Evolutionary conservation across 2,113 vertebrate genomes (phyloP), one percentile per base, ranked within the genome.

Genomic region (Sialia sialis): DNA sequence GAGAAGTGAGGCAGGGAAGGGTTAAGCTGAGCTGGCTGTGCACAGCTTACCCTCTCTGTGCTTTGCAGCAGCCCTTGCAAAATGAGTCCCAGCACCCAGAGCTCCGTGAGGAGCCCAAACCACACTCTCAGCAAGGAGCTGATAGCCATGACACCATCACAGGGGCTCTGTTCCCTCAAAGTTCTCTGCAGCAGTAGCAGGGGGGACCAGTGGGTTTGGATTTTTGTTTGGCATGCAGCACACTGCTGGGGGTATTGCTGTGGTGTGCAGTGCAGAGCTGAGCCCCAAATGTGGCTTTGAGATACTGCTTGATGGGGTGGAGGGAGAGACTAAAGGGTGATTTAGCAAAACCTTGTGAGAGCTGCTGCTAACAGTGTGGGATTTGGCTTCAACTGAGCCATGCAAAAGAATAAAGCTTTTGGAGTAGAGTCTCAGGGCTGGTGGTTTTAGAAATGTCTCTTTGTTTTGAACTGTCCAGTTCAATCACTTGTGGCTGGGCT

Each of bases 111-210:
- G 68, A 23, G 73, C 7, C 39, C 88, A 26, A 9, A 30, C 8
- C 72, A 3, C 22, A 0, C 27, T 11, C 0, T 26, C 4, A 0
- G 78, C 86, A 41, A 16, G 30, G 18, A 36, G 52, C 5, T 70
- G 67, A 27, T 32, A 76, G 26, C 78, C 48, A 0, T 2, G 10
- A 2, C 75, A 18, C 25, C 13, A 2, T 4, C 48, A 4, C 82
- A 4, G 66, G 1, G 14, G 56, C 82, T 85, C 1, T 3, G 44
- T 10, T 56, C 18, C 58, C 55, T 63, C 70, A 1, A 1, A 68
- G 70, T 17, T 32, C 7, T 7, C 39, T 44, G 78, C 49, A n/a
- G 13, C 69, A 11, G 30, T 1, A 25, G 48, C 29, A 38, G 64
- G 20, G 46, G 22, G 14, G 78, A 8, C 17, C 58, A 4, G 13